Evolutionary conservation across 2,888 invertebrate species (phyloP), one percentile per base, ranked within the genome.

Genomic region (Scaptomyza reducta): DNA sequence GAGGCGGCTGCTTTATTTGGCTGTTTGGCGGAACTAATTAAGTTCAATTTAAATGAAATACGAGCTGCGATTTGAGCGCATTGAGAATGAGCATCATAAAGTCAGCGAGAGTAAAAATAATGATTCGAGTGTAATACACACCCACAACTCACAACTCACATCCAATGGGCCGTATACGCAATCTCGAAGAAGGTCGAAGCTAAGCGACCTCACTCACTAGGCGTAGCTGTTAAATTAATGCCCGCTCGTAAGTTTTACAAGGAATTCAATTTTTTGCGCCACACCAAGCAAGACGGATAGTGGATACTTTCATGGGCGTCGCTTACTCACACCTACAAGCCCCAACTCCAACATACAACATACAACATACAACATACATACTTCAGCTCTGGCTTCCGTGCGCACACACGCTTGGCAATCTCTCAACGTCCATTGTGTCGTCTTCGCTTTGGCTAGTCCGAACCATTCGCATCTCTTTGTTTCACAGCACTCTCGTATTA

Each of bases 211-310:
- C 33, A 35, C 40, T 42, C n/a, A 7, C 10, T 25, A 6, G 16
- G 16, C 74, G 75, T 71, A 76, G 87, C 82, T 90, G 79, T 88
- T 85, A 88, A 89, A 89, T 90, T 89, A 89, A 89, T 89, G 88
- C 81, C 70, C 70, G 81, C 78, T 89, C 89, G 88, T 89, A 89
- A 90, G 89, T 89, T 89, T 87, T 80, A 87, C 89, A 82, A 83
- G 88, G 86, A 90, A 89, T 89, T 89, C 86, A 90, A 89, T 89
- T 89, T 90, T 79, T 82, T 82, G 80, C 76, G 69, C 78, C 76
- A 74, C 16, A 76, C 71, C 74, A 77, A 70, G 87, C 56, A 83
- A 83, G 87, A 83, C 71, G 85, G 58, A 83, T 87, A 83, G 85
- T 78, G 65, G 68, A 74, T 77, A 54, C 66, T 76, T 76, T 66